Percentiles rank a stretch among this genome's conserved stretches.
These are phyloP conservation scores for Carlito syrichta DNA, from an alignment of 2,113 vertebrate genomes.

Conservation along the genomic window DNA sequence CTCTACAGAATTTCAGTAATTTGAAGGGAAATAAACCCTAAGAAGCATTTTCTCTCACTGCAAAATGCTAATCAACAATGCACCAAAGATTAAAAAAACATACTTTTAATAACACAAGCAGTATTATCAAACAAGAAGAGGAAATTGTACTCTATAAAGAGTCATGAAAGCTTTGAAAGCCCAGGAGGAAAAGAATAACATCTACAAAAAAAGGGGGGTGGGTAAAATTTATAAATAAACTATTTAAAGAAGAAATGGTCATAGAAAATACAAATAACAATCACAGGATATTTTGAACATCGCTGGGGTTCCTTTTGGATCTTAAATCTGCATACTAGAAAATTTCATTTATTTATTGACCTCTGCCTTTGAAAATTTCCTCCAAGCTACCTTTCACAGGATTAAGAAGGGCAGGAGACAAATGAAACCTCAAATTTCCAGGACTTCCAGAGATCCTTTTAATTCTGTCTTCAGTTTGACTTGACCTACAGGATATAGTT, in stretches of 20 bases:
- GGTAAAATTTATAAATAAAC: background rate
- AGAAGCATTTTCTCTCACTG: constrained; percentile 1
- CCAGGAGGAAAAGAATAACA: background rate
- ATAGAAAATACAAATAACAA: background rate
- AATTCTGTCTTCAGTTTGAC: background rate
- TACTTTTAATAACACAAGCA: background rate
- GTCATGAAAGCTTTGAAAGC: background rate
- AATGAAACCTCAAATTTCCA: background rate
- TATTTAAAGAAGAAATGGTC: background rate
- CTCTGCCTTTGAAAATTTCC: background rate
- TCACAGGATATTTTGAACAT: background rate
- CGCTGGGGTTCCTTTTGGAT: background rate
- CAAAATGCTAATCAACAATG: background rate
- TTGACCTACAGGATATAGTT: background rate
- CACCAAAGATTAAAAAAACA: background rate
- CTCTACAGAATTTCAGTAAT: constrained; percentile 1
- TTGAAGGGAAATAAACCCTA: constrained; percentile 46
- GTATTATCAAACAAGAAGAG: background rate
- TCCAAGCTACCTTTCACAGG: background rate
- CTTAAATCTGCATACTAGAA: background rate
- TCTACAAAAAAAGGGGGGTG: background rate
- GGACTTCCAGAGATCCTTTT: background rate
- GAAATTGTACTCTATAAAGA: background rate
- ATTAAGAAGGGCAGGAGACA: background rate
- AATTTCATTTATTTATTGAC: background rate